These are phyloP conservation scores for Lycaena phlaeas DNA, from an alignment of 2,888 invertebrate species.

Conservation along the genomic window DNA sequence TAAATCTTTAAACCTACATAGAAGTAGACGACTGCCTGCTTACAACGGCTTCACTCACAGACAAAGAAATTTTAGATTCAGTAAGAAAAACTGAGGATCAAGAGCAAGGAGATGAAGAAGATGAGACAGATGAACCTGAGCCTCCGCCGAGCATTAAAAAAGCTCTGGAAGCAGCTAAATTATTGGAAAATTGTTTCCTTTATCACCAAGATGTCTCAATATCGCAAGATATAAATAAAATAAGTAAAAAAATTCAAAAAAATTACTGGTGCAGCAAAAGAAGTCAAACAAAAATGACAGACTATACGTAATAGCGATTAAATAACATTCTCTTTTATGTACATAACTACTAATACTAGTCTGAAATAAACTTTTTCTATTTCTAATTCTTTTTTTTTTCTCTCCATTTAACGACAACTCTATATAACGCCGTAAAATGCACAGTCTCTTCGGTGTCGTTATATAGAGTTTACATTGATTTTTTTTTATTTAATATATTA, in stretches of 20 bases:
- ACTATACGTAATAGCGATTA: not conserved
- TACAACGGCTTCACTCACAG: constrained; percentile 23
- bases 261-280: constrained; percentile 5
- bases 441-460: no score
- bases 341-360: no score
- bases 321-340: no score
- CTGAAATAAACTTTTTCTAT: no score
- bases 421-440: no score
- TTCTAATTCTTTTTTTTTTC: no score
- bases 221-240: not conserved
- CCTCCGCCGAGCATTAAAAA: constrained; percentile 16
- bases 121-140: constrained; percentile 18
- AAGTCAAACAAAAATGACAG: not conserved
- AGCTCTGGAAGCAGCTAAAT: not conserved
- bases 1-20: constrained; percentile 28
- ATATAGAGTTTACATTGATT: no score
- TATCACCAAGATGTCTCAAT: not conserved
- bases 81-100: constrained; percentile 20
- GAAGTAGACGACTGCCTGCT: constrained; percentile 28
- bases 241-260: constrained; percentile 1
- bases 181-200: not conserved
- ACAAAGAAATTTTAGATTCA: constrained; percentile 20
- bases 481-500: no score
- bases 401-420: no score
- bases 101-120: constrained; percentile 20